Conservation (phyloP, 1,140 invertebrate species). For the Cotesia vestalis region DNA sequence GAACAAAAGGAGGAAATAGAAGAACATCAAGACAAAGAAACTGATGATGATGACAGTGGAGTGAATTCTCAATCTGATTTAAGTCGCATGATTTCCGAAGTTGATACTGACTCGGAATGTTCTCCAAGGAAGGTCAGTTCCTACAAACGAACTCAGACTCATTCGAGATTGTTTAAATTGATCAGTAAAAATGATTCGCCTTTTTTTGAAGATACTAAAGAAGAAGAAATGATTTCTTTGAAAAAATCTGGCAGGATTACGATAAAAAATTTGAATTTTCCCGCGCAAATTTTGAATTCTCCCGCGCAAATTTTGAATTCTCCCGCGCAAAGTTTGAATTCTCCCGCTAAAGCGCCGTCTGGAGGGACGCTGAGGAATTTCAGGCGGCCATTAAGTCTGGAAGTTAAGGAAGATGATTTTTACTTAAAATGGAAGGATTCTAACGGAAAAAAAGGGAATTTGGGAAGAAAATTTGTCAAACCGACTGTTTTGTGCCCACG, state of each 20-base stretch:
- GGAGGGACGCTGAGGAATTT: constrained; percentile 54
- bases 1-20: constrained; percentile 60
- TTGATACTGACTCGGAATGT: constrained; percentile 72
- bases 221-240: constrained; percentile 40
- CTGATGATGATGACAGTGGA: constrained; percentile 76
- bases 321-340: too few relatives aligned
- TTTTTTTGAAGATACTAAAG: constrained; percentile 46
- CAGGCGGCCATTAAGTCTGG: constrained; percentile 58
- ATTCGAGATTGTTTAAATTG: constrained; percentile 75
- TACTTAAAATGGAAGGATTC: constrained; percentile 61
- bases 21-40: constrained; percentile 60
- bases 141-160: constrained; percentile 76
- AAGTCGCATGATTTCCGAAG: constrained; percentile 75
- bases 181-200: constrained; percentile 69
- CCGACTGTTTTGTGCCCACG: constrained; percentile 65
- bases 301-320: too few relatives aligned
- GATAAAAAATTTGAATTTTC: too few relatives aligned
- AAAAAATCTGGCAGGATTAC: constrained; percentile 39
- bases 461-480: constrained; percentile 52
- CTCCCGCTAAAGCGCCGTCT: constrained; percentile 50
- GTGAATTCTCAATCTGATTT: constrained; percentile 72
- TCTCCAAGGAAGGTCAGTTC: constrained; percentile 68
- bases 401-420: constrained; percentile 43
- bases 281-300: too few relatives aligned
- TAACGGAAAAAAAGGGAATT: constrained; percentile 48